Evolutionary conservation across 2,797 vertebrate species (phyloP).

Genomic region (Mallotus villosus): DNA sequence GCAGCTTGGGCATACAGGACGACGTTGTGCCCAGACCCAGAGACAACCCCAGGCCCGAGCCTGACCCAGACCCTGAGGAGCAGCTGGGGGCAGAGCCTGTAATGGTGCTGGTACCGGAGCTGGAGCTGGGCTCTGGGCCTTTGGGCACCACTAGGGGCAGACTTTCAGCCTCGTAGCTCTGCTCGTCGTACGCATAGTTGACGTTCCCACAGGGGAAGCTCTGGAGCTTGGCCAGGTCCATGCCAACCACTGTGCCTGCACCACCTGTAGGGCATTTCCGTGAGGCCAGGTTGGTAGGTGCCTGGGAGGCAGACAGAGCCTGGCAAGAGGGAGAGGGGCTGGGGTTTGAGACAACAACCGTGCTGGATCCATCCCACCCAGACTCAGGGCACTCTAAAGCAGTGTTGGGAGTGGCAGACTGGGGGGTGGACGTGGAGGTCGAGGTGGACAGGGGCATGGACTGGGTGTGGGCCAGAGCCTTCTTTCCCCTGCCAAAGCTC

Average conservation of each 20-base stretch:
- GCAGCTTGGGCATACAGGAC: slow-evolving; percentile 66
- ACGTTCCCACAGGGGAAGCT: slow-evolving; percentile 88
- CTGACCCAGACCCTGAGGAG: slow-evolving; percentile 40
- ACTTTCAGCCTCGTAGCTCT: slow-evolving; percentile 75
- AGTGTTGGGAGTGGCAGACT: slow-evolving; percentile 36
- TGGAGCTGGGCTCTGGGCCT: slow-evolving; percentile 47
- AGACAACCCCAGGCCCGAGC: slow-evolving; percentile 40
- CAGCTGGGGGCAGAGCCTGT: slow-evolving; percentile 45
- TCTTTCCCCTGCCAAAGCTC: slow-evolving; percentile 75
- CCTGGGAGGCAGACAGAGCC: slow-evolving; percentile 54
- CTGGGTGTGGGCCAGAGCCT: slow-evolving; percentile 73
- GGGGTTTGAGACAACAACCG: slow-evolving; percentile 53
- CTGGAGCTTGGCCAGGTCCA: slow-evolving; percentile 85
- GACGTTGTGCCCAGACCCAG: slow-evolving; percentile 54
- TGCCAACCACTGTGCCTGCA: slow-evolving; percentile 45
- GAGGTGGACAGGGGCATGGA: slow-evolving; percentile 74
- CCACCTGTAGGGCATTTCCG: slow-evolving; percentile 51
- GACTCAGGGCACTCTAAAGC: slow-evolving; percentile 69
- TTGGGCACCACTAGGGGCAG: slow-evolving; percentile 65
- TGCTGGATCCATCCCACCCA: slow-evolving; percentile 64
- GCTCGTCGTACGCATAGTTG: slow-evolving; percentile 87
- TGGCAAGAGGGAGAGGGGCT: slow-evolving; percentile 69
- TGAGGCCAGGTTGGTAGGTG: slow-evolving; percentile 44
- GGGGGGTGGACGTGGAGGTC: slow-evolving; percentile 33
- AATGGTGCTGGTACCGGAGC: slow-evolving; percentile 47